Conservation (phyloP, 2,797 vertebrate genomes). For the Paguma larvata region DNA sequence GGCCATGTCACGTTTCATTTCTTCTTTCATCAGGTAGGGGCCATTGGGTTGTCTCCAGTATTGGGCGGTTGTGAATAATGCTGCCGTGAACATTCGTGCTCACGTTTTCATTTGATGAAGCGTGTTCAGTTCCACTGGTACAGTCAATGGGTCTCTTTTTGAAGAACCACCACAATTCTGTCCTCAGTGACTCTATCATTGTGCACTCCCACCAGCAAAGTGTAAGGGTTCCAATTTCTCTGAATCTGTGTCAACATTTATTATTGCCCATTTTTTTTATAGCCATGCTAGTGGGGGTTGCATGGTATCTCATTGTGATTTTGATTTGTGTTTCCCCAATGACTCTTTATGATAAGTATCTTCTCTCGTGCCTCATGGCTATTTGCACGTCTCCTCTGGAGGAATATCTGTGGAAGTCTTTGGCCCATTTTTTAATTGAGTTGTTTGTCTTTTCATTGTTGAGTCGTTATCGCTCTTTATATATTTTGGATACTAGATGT, state of each 20-base stretch:
- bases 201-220: not conserved
- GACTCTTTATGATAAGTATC: not conserved
- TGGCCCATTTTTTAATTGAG: not conserved
- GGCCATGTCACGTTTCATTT: not conserved
- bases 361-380: not conserved
- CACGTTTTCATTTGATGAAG: not conserved
- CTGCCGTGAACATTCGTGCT: not conserved
- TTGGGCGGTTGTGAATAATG: not conserved
- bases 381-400: not conserved
- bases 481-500: not conserved
- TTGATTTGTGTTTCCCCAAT: not conserved
- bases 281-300: not conserved
- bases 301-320: not conserved
- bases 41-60: not conserved
- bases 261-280: not conserved
- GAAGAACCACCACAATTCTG: not conserved
- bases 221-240: not conserved
- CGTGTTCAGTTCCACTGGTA: not conserved
- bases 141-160: not conserved
- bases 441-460: not conserved
- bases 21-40: not conserved
- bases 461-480: not conserved
- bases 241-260: not conserved
- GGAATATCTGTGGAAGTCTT: not conserved
- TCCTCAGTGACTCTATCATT: not conserved